These are phyloP conservation scores for Valencia hispanica DNA, from an alignment of 2,797 vertebrate species.

Conservation along the genomic window DNA sequence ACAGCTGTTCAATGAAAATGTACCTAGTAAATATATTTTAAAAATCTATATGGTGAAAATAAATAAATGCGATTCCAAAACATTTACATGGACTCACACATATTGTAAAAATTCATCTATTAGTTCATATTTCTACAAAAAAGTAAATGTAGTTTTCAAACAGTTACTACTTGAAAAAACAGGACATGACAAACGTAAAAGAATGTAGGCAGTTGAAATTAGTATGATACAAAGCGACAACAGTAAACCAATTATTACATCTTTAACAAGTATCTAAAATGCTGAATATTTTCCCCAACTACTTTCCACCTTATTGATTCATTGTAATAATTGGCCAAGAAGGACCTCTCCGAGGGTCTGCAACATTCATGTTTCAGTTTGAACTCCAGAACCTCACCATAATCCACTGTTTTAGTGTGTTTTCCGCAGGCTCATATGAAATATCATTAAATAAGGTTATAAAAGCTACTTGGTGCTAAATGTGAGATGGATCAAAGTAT, in stretches of 20 bases:
- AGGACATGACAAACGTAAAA: constrained; percentile 20
- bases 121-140: constrained; percentile 72
- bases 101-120: constrained; percentile 83
- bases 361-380: constrained; percentile 60
- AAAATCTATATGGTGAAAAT: constrained; percentile 95
- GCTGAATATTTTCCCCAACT: constrained; percentile 38
- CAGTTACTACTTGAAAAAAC: constrained; percentile 38
- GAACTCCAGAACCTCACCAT: constrained; percentile 54
- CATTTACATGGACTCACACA: constrained; percentile 81
- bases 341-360: constrained; percentile 28
- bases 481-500: constrained; percentile 48
- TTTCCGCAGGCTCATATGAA: constrained; percentile 35
- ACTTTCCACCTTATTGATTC: constrained; percentile 45
- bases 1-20: constrained; percentile 90
- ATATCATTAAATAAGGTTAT: constrained; percentile 38
- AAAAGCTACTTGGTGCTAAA: constrained; percentile 38
- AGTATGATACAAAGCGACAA: constrained; percentile 47
- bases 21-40: constrained; percentile 88
- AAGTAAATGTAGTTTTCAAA: constrained; percentile 51
- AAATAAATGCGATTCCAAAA: constrained; percentile 88
- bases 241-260: constrained; percentile 52
- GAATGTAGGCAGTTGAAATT: constrained; percentile 34
- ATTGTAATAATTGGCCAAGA: constrained; percentile 74
- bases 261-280: constrained; percentile 60
- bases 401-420: constrained; percentile 59